These are phyloP conservation scores for Amblyornis subalaris DNA, from an alignment of 2,113 vertebrate species.

Conservation along the genomic window DNA sequence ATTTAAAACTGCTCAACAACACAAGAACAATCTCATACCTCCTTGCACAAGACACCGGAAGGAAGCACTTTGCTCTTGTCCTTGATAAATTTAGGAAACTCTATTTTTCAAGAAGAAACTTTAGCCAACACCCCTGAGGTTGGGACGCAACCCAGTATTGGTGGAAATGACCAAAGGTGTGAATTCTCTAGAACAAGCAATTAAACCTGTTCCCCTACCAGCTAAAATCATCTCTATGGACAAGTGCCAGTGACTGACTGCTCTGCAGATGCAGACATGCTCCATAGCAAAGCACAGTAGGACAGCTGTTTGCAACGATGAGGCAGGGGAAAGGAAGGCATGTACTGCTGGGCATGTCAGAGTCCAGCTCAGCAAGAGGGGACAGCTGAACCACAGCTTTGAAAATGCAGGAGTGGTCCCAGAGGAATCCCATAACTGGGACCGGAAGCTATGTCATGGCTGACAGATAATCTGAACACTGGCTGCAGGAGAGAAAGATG, in stretches of 20 bases:
- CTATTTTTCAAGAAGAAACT: background rate
- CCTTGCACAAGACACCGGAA: rapidly evolving
- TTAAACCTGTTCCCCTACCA: background rate
- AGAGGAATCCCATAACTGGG: rapidly evolving
- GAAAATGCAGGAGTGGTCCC: background rate
- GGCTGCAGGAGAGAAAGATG: background rate
- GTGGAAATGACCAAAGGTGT: background rate
- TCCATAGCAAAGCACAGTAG: background rate
- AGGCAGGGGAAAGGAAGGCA: background rate
- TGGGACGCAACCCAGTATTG: background rate
- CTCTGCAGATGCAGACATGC: background rate
- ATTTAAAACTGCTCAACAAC: background rate
- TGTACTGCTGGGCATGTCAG: background rate
- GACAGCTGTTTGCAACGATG: background rate
- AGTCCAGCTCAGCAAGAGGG: background rate
- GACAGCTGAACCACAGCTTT: background rate
- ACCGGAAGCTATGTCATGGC: background rate
- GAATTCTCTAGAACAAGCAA: background rate
- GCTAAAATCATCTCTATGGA: background rate
- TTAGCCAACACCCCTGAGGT: background rate
- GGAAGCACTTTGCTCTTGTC: background rate
- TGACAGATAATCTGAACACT: background rate
- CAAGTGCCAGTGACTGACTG: background rate
- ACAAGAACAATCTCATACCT: background rate
- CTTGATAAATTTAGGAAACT: background rate